A percentile compares a stretch with the other conserved stretches of the same genome.
Conservation (phyloP, 2,797 vertebrate genomes). For the Mormyrus proboscirostris region DNA sequence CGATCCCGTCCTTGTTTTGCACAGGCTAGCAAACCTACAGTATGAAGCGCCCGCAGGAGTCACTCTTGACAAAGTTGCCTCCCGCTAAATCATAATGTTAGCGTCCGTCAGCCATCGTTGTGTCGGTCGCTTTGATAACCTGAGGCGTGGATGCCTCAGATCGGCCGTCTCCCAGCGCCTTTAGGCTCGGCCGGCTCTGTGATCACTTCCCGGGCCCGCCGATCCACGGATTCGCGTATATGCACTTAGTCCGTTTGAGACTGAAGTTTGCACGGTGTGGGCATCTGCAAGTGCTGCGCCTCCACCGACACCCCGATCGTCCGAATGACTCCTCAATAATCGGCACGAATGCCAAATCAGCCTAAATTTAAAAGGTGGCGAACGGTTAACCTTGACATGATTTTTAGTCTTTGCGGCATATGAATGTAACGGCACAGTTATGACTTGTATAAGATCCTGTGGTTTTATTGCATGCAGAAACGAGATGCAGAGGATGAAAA, state of each 20-base stretch:
- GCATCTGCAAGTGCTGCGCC: constrained; percentile 1
- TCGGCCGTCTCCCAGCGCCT: background rate
- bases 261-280: constrained; percentile 20
- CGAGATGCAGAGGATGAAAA: background rate
- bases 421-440: background rate
- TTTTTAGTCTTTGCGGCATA: background rate
- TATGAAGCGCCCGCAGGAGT: background rate
- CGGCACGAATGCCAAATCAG: background rate
- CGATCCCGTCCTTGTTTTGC: background rate
- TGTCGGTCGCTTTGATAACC: background rate
- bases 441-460: background rate
- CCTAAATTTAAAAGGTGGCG: background rate
- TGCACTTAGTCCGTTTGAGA: constrained; percentile 38
- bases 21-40: background rate
- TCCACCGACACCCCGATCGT: background rate
- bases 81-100: background rate
- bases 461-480: background rate
- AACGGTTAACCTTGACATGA: background rate
- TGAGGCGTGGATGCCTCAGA: background rate
- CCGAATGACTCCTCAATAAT: background rate
- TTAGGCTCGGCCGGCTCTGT: background rate
- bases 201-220: constrained; percentile 34
- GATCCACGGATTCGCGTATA: constrained; percentile 48
- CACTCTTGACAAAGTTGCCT: background rate
- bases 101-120: background rate